Evolutionary conservation across 2,888 invertebrate genomes (phyloP), one percentile per base, ranked within the genome.

Genomic region (Carpatolechia fugitivella): DNA sequence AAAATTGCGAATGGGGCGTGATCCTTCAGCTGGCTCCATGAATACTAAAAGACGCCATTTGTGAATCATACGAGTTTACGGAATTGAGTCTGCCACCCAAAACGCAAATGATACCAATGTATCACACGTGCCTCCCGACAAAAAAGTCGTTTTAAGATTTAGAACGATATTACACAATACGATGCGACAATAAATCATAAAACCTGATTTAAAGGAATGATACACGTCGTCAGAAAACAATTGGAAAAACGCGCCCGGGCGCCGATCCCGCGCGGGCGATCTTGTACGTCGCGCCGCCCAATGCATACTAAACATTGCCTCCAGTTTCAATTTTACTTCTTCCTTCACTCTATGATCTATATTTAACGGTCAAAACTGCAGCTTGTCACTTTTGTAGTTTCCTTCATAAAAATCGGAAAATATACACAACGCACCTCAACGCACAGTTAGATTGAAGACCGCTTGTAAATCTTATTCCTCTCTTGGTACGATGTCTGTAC

Each of bases 191-290:
- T 82, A 84, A 86, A 85, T 85, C 83, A 78, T 80, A 72, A 73
- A 80, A 81, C 81, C 80, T 79, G 83, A 84, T 85, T 85, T 82
- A 84, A 85, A 86, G 82, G 84, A 87, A 86, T 87, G 86, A 88
- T 86, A 84, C 86, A 80, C 78, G 86, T 86, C 88, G 83, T 89
- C 88, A 87, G 87, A 87, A 89, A 89, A 88, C 89, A 89, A 89
- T 89, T 87, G 86, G 83, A 74, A 74, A 76, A 77, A 88, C 89
- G 89, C 89, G 89, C 79, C 73, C 71, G 77, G 78, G 64, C 70
- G 40, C 18, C 72, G 83, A 79, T 78, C 76, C 68, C 74, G 75
- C 49, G 24, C 44, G 29, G 76, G 74, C 81, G 84, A 82, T 86
- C 83, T 78, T 68, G 76, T 80, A 75, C 79, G 78, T 75, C 80